These are phyloP conservation scores for Kuschelorhynchus macadamiae DNA, from an alignment of 2,888 invertebrate genomes.

Conservation along the genomic window DNA sequence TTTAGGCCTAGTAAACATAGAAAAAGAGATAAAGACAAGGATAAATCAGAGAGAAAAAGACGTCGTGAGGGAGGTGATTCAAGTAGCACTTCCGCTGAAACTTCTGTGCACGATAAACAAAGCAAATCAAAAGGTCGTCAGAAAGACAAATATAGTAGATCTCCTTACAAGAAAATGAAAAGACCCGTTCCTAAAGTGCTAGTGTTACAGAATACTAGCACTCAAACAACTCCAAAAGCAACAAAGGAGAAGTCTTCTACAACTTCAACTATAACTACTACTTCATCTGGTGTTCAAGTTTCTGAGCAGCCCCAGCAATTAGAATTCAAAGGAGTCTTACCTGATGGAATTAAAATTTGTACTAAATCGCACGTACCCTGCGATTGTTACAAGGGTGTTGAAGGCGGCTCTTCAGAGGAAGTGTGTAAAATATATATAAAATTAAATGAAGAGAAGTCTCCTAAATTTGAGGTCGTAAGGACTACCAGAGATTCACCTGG, in stretches of 20 bases:
- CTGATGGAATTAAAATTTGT: conserved; percentile 25
- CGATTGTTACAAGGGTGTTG: conserved; percentile 53
- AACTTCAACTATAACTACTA: not conserved
- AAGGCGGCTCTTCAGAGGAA: conserved; percentile 53
- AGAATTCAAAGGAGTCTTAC: too few species aligned
- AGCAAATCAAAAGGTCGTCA: conserved; percentile 33
- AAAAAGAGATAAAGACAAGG: conserved; percentile 28
- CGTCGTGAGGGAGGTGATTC: conserved; percentile 34
- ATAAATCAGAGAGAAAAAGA: conserved; percentile 21
- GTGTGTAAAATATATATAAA: conserved; percentile 65
- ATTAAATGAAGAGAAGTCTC: conserved; percentile 61
- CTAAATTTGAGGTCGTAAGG: conserved; percentile 58
- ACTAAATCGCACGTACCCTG: conserved; percentile 51
- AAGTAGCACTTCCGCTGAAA: conserved; percentile 16
- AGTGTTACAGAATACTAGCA: conserved; percentile 64
- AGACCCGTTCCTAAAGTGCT: conserved; percentile 50
- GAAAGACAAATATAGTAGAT: conserved; percentile 38
- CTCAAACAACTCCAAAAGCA: conserved; percentile 64
- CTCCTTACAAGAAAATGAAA: conserved; percentile 27
- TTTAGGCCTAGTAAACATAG: conserved; percentile 33
- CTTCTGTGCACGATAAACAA: not conserved
- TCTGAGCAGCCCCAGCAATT: not conserved
- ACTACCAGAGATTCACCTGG: conserved; percentile 28
- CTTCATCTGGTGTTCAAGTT: not conserved
- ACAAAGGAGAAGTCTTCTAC: conserved; percentile 28